These are phyloP conservation scores for Selene dorsalis DNA, from an alignment of 2,797 vertebrate genomes.

Conservation along the genomic window DNA sequence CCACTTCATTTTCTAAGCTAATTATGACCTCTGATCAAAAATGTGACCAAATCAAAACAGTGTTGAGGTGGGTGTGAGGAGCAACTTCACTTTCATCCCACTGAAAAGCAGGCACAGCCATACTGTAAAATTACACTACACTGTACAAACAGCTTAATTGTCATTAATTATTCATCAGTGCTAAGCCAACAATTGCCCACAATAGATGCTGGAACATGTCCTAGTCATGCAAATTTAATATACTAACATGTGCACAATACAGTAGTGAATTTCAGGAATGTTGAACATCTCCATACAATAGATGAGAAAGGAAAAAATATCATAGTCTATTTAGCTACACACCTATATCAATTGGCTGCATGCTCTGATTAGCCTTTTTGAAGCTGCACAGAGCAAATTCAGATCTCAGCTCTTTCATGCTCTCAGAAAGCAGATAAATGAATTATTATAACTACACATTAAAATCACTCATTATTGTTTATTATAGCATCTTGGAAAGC, in stretches of 20 bases:
- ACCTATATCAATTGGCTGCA: background rate
- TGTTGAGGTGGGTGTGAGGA: background rate
- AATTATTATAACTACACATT: conserved; percentile 13
- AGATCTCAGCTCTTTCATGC: background rate
- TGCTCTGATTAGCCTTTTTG: background rate
- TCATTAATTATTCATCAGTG: conserved; percentile 49
- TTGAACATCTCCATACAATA: background rate
- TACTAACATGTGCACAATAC: conserved; percentile 5
- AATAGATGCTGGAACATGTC: conserved; percentile 41
- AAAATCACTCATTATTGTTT: background rate
- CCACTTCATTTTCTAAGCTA: background rate
- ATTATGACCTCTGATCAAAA: conserved; percentile 31
- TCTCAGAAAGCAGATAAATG: background rate
- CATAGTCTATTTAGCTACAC: background rate
- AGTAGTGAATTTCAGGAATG: conserved; percentile 7
- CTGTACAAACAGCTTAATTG: conserved; percentile 47
- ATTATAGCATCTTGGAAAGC: background rate
- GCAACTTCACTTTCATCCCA: conserved; percentile 1
- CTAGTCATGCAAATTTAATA: conserved; percentile 53
- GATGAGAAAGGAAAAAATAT: background rate
- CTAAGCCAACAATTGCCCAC: conserved; percentile 43
- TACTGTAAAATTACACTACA: conserved; percentile 30
- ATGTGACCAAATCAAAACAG: conserved; percentile 17
- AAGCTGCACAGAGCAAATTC: conserved; percentile 2
- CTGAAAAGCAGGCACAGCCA: conserved; percentile 12